These are phyloP conservation scores for Ornithorhynchus anatinus DNA, from an alignment of 2,113 vertebrate species.

Conservation along the genomic window DNA sequence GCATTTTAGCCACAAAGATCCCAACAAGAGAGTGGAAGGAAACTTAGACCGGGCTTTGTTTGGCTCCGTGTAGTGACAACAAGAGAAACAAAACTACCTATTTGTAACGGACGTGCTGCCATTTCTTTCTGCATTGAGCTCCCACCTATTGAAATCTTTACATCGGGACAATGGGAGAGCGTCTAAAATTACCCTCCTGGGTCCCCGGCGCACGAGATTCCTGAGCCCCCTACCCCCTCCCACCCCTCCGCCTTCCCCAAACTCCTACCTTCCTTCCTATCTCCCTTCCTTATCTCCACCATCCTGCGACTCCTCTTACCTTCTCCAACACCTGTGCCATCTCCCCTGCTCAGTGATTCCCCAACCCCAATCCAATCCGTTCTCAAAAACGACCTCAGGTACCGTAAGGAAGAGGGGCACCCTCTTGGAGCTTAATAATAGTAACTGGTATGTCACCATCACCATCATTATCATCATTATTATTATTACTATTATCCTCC, in stretches of 20 bases:
- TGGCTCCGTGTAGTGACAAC: conserved; percentile 82
- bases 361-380: neutral
- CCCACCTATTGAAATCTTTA: conserved; percentile 64
- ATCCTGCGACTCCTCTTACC: neutral
- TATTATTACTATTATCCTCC: too few relatives aligned
- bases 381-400: too few relatives aligned
- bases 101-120: conserved; percentile 82
- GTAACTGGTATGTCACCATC: too few relatives aligned
- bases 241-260: neutral
- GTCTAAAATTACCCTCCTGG: conserved; percentile 69
- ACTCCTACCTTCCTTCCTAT: neutral
- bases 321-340: neutral
- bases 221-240: neutral
- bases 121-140: conserved; percentile 76
- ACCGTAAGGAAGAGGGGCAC: too few relatives aligned
- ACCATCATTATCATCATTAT: too few relatives aligned
- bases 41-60: conserved; percentile 87
- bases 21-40: conserved; percentile 81
- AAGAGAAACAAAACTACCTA: conserved; percentile 85
- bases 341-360: neutral
- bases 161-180: conserved; percentile 62
- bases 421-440: too few relatives aligned
- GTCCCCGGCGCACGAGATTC: conserved; percentile 18
- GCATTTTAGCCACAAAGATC: conserved; percentile 76
- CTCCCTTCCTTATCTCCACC: neutral